phyloP scores from a whole-genome alignment of 2,888 invertebrate species.

The Hydrotaea diabolus region DNA sequence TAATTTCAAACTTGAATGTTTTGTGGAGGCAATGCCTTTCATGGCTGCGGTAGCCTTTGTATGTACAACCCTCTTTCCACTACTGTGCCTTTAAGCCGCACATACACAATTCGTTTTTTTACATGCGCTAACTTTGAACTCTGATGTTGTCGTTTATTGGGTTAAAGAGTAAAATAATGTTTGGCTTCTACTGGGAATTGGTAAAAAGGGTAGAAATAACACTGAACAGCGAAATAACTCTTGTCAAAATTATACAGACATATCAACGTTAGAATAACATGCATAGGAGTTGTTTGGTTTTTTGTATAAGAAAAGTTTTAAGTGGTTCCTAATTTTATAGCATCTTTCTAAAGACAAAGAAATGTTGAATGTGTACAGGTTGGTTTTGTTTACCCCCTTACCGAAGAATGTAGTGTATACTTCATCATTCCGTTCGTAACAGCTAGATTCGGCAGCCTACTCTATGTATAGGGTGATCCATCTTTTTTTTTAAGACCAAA shows the following conservation, averaged over 20 bases:
- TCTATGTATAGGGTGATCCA: too few relatives aligned
- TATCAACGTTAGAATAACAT: background rate
- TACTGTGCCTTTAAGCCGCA: too few relatives aligned
- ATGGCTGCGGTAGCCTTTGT: too few relatives aligned
- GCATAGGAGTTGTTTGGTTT: background rate
- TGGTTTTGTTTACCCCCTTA: background rate
- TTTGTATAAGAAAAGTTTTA: background rate
- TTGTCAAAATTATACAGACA: background rate
- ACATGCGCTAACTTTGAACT: conserved; percentile 29
- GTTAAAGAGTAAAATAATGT: conserved; percentile 24
- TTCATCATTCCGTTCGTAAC: too few relatives aligned
- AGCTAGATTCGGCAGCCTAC: too few relatives aligned
- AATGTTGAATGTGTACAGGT: too few relatives aligned
- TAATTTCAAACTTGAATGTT: too few relatives aligned
- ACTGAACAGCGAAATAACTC: too few relatives aligned
- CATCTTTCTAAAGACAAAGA: background rate
- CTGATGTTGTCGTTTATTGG: conserved; percentile 21
- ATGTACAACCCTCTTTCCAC: too few relatives aligned
- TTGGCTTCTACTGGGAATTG: conserved; percentile 28
- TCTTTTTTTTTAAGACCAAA: too few relatives aligned
- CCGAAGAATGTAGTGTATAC: too few relatives aligned
- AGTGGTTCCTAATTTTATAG: background rate
- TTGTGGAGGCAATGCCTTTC: too few relatives aligned
- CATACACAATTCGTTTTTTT: background rate
- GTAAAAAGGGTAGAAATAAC: background rate